Conservation (phyloP, 2,888 invertebrate species). For the Boloria selene region DNA sequence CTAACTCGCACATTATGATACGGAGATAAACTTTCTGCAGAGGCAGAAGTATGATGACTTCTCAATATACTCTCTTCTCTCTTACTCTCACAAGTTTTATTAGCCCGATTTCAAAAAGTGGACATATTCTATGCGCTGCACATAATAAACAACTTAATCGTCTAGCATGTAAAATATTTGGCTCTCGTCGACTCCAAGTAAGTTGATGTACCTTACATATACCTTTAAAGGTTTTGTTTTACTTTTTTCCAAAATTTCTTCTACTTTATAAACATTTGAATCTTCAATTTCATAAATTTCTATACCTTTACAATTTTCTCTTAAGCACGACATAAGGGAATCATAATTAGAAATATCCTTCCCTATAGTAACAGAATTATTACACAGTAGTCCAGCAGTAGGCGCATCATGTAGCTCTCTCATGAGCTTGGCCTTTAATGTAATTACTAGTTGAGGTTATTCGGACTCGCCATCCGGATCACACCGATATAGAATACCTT, state of each 20-base stretch:
- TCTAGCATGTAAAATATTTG: slow-evolving; percentile 1
- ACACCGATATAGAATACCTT: too few relatives aligned
- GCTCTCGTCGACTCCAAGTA: slow-evolving; percentile 17
- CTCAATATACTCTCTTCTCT: too few relatives aligned
- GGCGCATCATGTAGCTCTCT: too few relatives aligned
- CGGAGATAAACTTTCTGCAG: too few relatives aligned
- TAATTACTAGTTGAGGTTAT: too few relatives aligned
- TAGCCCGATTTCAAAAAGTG: not conserved
- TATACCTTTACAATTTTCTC: slow-evolving; percentile 19
- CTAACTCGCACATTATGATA: too few relatives aligned
- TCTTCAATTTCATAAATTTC: slow-evolving; percentile 31
- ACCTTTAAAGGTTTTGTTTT: slow-evolving; percentile 29
- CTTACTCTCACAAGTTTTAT: too few relatives aligned
- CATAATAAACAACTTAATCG: not conserved
- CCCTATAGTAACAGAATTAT: slow-evolving; percentile 31
- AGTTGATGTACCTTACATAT: slow-evolving; percentile 32
- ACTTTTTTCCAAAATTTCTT: slow-evolving; percentile 1
- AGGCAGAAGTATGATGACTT: too few relatives aligned
- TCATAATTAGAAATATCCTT: slow-evolving; percentile 32
- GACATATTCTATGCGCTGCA: not conserved
- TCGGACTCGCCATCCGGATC: too few relatives aligned
- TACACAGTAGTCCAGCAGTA: too few relatives aligned
- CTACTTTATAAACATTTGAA: slow-evolving; percentile 25
- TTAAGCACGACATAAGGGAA: slow-evolving; percentile 26
- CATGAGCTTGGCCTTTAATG: too few relatives aligned